Base-by-base conservation (phyloP, 2,888 invertebrate genomes). In the Rhorus exstirpatorius region DNA sequence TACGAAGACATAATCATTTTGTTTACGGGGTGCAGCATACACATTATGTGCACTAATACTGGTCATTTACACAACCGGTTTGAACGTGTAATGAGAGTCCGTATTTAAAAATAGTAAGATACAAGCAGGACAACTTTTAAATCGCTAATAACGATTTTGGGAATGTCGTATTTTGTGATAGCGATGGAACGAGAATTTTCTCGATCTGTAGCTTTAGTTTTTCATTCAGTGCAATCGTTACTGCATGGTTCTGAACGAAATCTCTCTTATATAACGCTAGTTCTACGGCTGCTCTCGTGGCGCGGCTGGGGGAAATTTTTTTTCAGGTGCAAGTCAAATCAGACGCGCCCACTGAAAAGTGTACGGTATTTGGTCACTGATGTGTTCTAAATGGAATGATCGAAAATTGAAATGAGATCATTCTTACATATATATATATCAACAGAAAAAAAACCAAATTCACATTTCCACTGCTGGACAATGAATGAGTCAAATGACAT, bases 181-280 rank as follows among this genome's bases (percentile, higher is more conserved):
- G 75, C 14, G 70, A 87, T 17, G 75, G 26, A 61, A 84, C 79
- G 6, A 83, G 82, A n/a, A 44, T 83, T 8, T 0, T 86, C 6
- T 46, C 87, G 44, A 68, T 87, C 6, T 84, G 81, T 67, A 76
- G 79, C n/a, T 85, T 86, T 17, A 81, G 0, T 86, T 84, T 26
- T 84, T 78, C 51, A 58, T 80, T 14, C 80, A 83, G 51, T 77
- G 72, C 10, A 86, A 75, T 82, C n/a, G n/a, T n/a, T n/a, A n/a
- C n/a, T 3, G 12, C 76, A 3, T 60, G 81, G 60, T 88, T 87
- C 38, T 63, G 85, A 61, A 4, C 78, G 4, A 81, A 84, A 0
- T 87, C 88, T 0, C 10, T 88, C 10, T 6, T 87, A n/a, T 87
- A 88, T 88, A 58, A 14, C 24, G n/a, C 10, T n/a, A n/a, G n/a